Evolutionary conservation across 92 coral and sea anemone species (phyloP).

Genomic region (Pocillopora grandis): DNA sequence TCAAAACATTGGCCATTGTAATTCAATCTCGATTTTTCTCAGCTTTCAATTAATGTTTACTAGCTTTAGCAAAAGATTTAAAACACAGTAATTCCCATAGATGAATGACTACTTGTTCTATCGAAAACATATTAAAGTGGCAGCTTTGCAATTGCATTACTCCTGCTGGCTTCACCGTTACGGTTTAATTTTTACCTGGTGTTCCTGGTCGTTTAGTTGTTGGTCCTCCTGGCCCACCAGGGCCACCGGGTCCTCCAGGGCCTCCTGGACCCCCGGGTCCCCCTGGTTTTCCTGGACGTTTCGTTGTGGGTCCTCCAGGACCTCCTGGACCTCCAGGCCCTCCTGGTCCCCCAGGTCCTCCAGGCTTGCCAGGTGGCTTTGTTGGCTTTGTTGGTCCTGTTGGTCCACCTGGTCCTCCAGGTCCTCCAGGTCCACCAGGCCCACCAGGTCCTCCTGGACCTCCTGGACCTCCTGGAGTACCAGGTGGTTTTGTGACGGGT

Average conservation of each 20-base stretch:
- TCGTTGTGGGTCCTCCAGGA: slow-evolving; percentile 60
- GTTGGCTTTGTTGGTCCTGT: slow-evolving; percentile 44
- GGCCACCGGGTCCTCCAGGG: slow-evolving; percentile 78
- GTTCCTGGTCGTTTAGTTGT: slow-evolving; percentile 63
- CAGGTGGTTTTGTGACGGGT: slow-evolving; percentile 38
- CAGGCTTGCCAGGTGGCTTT: slow-evolving; percentile 66
- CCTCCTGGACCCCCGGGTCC: slow-evolving; percentile 86
- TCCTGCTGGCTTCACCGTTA: no score
- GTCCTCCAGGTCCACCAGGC: slow-evolving; percentile 86
- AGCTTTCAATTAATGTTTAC: no score
- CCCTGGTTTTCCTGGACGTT: slow-evolving; percentile 54
- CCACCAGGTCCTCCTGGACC: slow-evolving; percentile 80
- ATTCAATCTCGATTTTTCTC: no score
- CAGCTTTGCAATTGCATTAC: no score
- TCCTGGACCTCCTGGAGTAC: slow-evolving; percentile 61
- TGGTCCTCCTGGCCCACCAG: slow-evolving; percentile 80
- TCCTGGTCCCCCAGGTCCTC: slow-evolving; percentile 80
- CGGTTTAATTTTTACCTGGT: slow-evolving; percentile 46
- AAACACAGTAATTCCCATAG: no score
- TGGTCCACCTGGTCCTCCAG: slow-evolving; percentile 66
- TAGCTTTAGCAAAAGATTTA: no score
- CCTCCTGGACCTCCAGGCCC: slow-evolving; percentile 89
- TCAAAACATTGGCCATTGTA: no score
- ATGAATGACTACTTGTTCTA: no score
- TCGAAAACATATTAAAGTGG: no score